These are phyloP conservation scores for Brenthis ino DNA, from an alignment of 2,888 invertebrate genomes.

Conservation along the genomic window DNA sequence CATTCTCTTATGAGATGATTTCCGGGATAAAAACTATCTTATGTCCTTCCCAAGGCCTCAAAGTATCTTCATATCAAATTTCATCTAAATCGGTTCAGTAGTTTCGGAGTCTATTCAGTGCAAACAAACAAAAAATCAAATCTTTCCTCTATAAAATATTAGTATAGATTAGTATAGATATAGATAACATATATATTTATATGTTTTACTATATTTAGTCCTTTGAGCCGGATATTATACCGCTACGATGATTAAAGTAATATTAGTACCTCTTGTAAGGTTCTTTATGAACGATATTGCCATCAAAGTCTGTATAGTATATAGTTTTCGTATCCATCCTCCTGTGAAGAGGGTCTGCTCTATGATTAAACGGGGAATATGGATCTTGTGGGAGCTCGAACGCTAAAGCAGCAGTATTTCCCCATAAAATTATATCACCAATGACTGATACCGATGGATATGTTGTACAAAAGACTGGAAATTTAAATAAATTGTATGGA, in stretches of 20 bases:
- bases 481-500: constrained; percentile 16
- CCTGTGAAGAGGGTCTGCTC: constrained; percentile 73
- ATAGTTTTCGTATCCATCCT: constrained; percentile 65
- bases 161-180: not conserved
- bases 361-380: constrained; percentile 71
- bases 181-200: not conserved
- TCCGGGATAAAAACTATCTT: too few relatives aligned
- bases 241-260: not conserved
- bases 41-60: too few relatives aligned
- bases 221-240: constrained; percentile 1
- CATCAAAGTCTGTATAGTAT: constrained; percentile 65
- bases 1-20: too few relatives aligned
- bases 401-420: constrained; percentile 89
- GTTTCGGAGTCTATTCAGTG: too few relatives aligned
- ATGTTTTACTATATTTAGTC: not conserved
- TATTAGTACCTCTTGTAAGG: constrained; percentile 62
- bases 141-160: too few relatives aligned
- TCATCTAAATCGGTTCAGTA: too few relatives aligned
- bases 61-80: too few relatives aligned
- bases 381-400: constrained; percentile 88
- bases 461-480: constrained; percentile 84
- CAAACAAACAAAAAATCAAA: too few relatives aligned
- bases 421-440: constrained; percentile 84
- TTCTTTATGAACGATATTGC: constrained; percentile 60
- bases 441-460: constrained; percentile 78